Base-by-base conservation (phyloP, 1,140 invertebrate genomes). In the Pinna nobilis region DNA sequence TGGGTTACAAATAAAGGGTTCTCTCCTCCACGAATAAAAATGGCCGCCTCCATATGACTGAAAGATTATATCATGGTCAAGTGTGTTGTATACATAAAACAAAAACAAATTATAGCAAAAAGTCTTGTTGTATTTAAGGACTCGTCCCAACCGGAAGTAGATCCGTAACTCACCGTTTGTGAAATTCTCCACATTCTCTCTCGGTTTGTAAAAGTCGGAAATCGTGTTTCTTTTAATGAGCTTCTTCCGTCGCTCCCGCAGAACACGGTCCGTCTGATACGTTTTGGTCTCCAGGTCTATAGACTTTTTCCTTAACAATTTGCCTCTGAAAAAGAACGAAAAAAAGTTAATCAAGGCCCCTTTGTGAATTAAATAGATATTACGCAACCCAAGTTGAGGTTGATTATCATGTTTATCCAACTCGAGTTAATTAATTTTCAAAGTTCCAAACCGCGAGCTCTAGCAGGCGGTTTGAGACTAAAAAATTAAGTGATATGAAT, bases 61-160 rank as follows among this genome's bases (percentile, higher is more conserved):
- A n/a, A n/a, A n/a, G n/a, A n/a, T n/a, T n/a, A n/a, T n/a, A 30
- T 0, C 39, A 86, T 87, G 84, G 84, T 88, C 88, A 75, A 89
- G 71, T 71, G 86, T 82, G n/a, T 88, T 70, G 6, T 91, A 82
- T 13, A 91, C 91, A n/a, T 30, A 51, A 51, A 51, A 0, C 11
- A 51, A 18, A 25, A 7, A 11, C 3, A 9, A 39, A 63, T 6
- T 25, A 1, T 1, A 9, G 18, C 23, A 20, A 37, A 37, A 15
- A n/a, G n/a, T n/a, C n/a, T n/a, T n/a, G n/a, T n/a, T n/a, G n/a
- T n/a, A n/a, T n/a, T n/a, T n/a, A n/a, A n/a, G n/a, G n/a, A n/a
- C n/a, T n/a, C n/a, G n/a, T n/a, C n/a, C n/a, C n/a, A 47, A 15
- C 20, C 44, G 20, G 15, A 47, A 20, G 15, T 18, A 20, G 20